A percentile compares a stretch with the other conserved stretches of the same genome.
These are phyloP conservation scores for Teleopsis dalmanni DNA, from an alignment of 1,140 invertebrate genomes.

Conservation along the genomic window DNA sequence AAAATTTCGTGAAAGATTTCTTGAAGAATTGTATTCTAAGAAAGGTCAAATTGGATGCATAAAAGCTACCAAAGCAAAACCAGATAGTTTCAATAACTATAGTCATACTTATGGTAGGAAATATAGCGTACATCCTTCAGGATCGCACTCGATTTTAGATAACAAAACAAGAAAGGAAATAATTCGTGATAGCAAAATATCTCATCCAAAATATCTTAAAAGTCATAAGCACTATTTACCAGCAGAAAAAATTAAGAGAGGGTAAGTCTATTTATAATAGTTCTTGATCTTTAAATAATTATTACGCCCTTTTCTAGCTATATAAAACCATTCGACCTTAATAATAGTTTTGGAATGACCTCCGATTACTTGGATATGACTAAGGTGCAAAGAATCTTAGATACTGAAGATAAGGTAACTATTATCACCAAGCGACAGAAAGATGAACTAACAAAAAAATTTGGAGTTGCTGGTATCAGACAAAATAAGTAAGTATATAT, in stretches of 20 bases:
- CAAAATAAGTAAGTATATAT: constrained; percentile 10
- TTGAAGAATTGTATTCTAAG: constrained; percentile 29
- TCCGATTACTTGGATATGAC: constrained; percentile 13
- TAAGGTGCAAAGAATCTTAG: constrained; percentile 22
- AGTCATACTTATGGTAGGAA: constrained; percentile 15
- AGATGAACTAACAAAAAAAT: constrained; percentile 28
- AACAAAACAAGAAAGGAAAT: constrained; percentile 27
- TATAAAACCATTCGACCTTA: constrained; percentile 13
- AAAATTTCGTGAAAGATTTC: constrained; percentile 29
- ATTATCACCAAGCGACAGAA: constrained; percentile 29
- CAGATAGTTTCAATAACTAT: constrained; percentile 23
- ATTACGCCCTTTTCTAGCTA: constrained; percentile 18
- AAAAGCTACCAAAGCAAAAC: constrained; percentile 21
- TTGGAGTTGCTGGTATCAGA: constrained; percentile 17
- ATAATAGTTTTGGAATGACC: constrained; percentile 11
- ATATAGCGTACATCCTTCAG: constrained; percentile 16
- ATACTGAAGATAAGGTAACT: constrained; percentile 20
- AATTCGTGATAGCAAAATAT: constrained; percentile 19
- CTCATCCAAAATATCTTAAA: constrained; percentile 28
- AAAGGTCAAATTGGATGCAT: constrained; percentile 19
- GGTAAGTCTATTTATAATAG: constrained; percentile 10
- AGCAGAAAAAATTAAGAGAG: constrained; percentile 24
- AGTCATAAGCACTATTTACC: constrained; percentile 38
- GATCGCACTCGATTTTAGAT: constrained; percentile 10
- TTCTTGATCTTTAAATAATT: not conserved